Evolutionary conservation across 2,797 vertebrate species (phyloP), one percentile per base, ranked within the genome.

Genomic region (Dicrostonyx torquatus): DNA sequence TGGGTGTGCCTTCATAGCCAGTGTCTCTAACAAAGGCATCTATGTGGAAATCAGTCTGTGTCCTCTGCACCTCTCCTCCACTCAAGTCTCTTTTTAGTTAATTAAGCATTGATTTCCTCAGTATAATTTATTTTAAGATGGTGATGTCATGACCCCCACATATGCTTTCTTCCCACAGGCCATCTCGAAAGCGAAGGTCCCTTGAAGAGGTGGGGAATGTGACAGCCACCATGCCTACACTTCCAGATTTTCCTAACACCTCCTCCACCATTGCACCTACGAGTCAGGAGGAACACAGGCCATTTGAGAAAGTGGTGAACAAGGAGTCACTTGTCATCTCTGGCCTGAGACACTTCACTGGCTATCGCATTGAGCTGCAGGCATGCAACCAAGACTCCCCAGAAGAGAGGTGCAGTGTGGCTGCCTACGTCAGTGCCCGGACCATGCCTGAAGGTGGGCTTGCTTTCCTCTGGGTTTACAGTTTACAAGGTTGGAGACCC

Each of bases 321-420:
- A 99, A 99, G 97, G 99, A 99, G 97, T 99, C 99, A 0, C 97
- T 99, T 20, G 99, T 99, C 93, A 99, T 99, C 97, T 99, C 99
- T 0, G 99, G 98, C 96, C 98, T 99, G 96, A 99, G 98, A 0
- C 99, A 99, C 97, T 99, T 99, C 87, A 99, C 99, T 0, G 99
- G 99, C 40, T 99, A 99, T 70, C 99, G 99, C 97, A 99, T 99
- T 0, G 99, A 99, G 98, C 99, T 99, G 95, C 99, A 99, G 90
- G 99, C 99, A 29, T 99, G 99, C 97, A 99, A 99, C 98, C 98
- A 99, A 22, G 98, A 98, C 0, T 96, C 97, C 0, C 98, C 99
- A 1, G 95, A 96, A 0, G 98, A 98, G 3, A 98, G 99, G 60
- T 99, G 99, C 98, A 99, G 99, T 9, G 98, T 99, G 91, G 99